A percentile compares a stretch with the other conserved stretches of the same genome.
These are phyloP conservation scores for Oryctes rhinoceros DNA, from an alignment of 1,140 invertebrate species.

Conservation along the genomic window DNA sequence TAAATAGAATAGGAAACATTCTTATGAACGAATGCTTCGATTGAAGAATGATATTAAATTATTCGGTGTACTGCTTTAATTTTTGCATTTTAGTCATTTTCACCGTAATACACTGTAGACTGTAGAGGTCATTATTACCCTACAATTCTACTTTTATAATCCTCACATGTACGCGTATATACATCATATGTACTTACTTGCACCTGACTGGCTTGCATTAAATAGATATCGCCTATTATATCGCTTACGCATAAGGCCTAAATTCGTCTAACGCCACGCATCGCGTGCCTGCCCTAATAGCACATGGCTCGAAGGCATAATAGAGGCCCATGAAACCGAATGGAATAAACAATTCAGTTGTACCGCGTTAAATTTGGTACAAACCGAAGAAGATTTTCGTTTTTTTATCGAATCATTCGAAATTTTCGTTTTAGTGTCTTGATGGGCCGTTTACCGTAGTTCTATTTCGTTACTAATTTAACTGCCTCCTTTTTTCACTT, in stretches of 20 bases:
- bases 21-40: neutral
- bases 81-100: neutral
- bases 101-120: too few species aligned
- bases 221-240: neutral
- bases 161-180: neutral
- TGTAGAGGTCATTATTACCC: neutral
- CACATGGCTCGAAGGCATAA: constrained; percentile 12
- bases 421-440: neutral
- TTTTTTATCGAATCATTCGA: neutral
- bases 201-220: neutral
- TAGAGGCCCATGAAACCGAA: constrained; percentile 5
- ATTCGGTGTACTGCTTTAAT: neutral
- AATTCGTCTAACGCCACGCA: neutral
- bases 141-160: neutral
- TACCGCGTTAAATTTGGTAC: neutral
- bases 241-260: neutral
- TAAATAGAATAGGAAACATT: neutral
- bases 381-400: neutral
- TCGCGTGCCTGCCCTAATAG: constrained; percentile 20
- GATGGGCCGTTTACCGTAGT: neutral
- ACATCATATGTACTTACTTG: neutral
- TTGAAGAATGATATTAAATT: too few species aligned
- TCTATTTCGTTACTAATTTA: neutral
- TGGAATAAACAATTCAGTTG: neutral
- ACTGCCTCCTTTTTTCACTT: neutral